phyloP scores from a whole-genome alignment of 2,113 vertebrate genomes.

The Burhinus oedicnemus region DNA sequence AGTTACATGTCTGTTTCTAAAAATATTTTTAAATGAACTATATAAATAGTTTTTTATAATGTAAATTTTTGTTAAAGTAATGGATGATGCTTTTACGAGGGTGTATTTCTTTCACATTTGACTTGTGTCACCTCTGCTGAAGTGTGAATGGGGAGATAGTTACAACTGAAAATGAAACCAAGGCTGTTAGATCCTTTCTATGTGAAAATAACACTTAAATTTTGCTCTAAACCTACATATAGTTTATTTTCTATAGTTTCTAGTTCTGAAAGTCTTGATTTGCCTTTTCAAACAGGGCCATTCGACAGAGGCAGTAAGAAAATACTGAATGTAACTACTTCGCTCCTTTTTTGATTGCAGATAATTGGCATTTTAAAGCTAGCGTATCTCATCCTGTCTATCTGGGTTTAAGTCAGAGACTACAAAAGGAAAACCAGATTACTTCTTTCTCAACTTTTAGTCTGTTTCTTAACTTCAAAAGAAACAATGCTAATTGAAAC shows the following conservation, averaged over 20 bases:
- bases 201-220: neutral
- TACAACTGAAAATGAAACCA: neutral
- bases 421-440: neutral
- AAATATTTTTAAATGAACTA: neutral
- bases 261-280: neutral
- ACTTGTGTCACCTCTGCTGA: neutral
- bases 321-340: neutral
- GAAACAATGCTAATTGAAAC: neutral
- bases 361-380: neutral
- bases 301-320: neutral
- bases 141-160: neutral
- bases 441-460: neutral
- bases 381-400: fast-evolving
- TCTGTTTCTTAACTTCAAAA: neutral
- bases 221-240: neutral
- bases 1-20: neutral
- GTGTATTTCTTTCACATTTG: neutral
- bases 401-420: neutral
- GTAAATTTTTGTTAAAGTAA: neutral
- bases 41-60: neutral
- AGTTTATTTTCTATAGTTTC: neutral
- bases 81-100: neutral
- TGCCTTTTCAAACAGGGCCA: neutral
- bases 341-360: neutral
- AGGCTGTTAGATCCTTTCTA: neutral